Percentiles rank a stretch among this genome's conserved stretches.
These are phyloP conservation scores for Gastrophysa polygoni DNA, from an alignment of 2,888 invertebrate genomes.

Conservation along the genomic window DNA sequence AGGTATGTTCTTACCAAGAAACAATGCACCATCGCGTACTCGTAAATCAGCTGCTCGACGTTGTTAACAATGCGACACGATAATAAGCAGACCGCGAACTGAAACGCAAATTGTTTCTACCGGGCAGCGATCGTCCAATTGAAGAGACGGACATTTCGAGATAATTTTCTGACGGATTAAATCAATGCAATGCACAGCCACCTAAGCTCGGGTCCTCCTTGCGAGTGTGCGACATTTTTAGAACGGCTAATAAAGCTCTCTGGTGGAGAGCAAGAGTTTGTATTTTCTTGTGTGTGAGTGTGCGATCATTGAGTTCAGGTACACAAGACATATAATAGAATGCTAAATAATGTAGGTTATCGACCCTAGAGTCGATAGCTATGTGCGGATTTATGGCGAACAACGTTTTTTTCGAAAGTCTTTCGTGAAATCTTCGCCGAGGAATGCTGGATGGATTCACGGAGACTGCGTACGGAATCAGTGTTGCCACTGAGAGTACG, in stretches of 20 bases:
- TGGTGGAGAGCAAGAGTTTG: constrained; percentile 34
- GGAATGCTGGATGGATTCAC: constrained; percentile 13
- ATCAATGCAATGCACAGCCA: constrained; percentile 43
- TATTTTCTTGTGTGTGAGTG: constrained; percentile 34
- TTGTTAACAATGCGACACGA: constrained; percentile 7
- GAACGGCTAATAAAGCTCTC: constrained; percentile 55
- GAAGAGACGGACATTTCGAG: constrained; percentile 33
- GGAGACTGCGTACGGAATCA: background rate
- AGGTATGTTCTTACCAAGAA: constrained; percentile 19
- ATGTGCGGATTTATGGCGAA: constrained; percentile 21
- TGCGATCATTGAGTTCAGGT: constrained; percentile 52
- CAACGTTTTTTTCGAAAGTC: constrained; percentile 26
- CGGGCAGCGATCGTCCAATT: constrained; percentile 20
- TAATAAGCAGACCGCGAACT: constrained; percentile 15
- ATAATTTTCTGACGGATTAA: constrained; percentile 45
- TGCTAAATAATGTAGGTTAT: constrained; percentile 60
- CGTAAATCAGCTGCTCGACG: background rate
- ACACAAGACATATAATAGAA: constrained; percentile 54
- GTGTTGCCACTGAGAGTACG: too few relatives aligned
- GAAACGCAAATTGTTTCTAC: constrained; percentile 8
- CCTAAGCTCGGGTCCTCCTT: constrained; percentile 16
- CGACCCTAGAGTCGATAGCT: constrained; percentile 49
- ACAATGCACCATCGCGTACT: constrained; percentile 16
- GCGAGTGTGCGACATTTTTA: constrained; percentile 52
- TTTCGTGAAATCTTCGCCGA: constrained; percentile 26